phyloP scores from a whole-genome alignment of 2,888 invertebrate species.

The Mayetiola destructor region DNA sequence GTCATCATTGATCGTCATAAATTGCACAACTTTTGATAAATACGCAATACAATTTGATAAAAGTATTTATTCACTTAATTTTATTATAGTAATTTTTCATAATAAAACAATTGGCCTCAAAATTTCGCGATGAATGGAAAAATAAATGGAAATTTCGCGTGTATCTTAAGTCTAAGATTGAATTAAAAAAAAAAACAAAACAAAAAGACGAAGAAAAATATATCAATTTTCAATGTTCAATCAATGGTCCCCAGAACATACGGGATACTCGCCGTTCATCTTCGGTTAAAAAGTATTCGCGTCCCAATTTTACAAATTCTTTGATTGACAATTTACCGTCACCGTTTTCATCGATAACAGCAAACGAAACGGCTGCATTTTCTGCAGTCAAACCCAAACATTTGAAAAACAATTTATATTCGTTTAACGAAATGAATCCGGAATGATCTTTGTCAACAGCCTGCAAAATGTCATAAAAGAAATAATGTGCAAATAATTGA shows the following conservation, averaged over 20 bases:
- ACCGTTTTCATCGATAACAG: constrained; percentile 61
- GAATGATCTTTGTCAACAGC: constrained; percentile 69
- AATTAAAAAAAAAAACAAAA: not conserved
- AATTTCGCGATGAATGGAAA: too few relatives aligned
- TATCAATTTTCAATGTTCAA: not conserved
- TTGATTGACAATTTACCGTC: constrained; percentile 62
- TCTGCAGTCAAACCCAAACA: constrained; percentile 61
- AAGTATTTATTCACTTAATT: not conserved
- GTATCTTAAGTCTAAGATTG: too few relatives aligned
- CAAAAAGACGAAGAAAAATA: not conserved
- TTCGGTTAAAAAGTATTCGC: constrained; percentile 65
- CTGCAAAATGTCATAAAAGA: constrained; percentile 32
- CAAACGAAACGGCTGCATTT: constrained; percentile 62
- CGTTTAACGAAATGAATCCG: constrained; percentile 62
- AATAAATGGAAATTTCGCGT: too few relatives aligned
- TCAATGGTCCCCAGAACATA: constrained; percentile 76
- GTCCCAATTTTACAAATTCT: constrained; percentile 67
- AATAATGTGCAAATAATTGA: not conserved
- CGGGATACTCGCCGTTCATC: constrained; percentile 61
- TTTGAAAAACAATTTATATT: constrained; percentile 68
- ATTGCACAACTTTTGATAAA: too few relatives aligned
- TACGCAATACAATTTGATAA: too few relatives aligned
- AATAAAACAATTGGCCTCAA: not conserved
- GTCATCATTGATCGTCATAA: too few relatives aligned
- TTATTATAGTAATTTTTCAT: not conserved